A percentile compares a stretch with the other conserved stretches of the same genome.
phyloP scores from a whole-genome alignment of 2,113 vertebrate species.

The Phaethon lepturus region DNA sequence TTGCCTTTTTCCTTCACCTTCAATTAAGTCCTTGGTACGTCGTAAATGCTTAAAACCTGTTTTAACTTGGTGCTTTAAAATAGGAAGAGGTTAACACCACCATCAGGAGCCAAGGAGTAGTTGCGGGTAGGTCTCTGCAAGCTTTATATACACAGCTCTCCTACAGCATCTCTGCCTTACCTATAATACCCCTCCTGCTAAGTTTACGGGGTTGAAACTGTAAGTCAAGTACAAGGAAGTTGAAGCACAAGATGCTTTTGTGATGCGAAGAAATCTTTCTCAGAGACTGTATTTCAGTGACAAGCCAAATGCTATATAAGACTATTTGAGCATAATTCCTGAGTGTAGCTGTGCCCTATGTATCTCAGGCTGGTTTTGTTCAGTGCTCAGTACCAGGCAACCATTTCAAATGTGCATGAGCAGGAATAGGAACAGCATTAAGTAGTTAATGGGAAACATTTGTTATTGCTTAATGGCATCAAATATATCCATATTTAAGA shows the following conservation, averaged over 20 bases:
- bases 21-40: neutral
- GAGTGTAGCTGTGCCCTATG: neutral
- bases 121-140: neutral
- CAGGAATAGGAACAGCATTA: neutral
- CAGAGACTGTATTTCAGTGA: neutral
- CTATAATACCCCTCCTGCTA: neutral
- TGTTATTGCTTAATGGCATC: slow-evolving; percentile 9
- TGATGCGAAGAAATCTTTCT: neutral
- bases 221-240: neutral
- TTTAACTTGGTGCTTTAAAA: neutral
- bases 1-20: neutral
- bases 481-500: slow-evolving; percentile 21
- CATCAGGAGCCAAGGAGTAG: neutral
- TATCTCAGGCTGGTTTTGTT: neutral
- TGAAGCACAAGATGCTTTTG: neutral
- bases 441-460: neutral
- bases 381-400: neutral
- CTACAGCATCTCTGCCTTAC: neutral
- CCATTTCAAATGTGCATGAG: neutral
- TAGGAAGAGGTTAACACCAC: neutral
- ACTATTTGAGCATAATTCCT: neutral
- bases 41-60: neutral
- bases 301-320: neutral
- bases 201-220: neutral
- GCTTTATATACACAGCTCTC: neutral